These are phyloP conservation scores for Sinonovacula constricta DNA, from an alignment of 1,140 invertebrate species.

Conservation along the genomic window DNA sequence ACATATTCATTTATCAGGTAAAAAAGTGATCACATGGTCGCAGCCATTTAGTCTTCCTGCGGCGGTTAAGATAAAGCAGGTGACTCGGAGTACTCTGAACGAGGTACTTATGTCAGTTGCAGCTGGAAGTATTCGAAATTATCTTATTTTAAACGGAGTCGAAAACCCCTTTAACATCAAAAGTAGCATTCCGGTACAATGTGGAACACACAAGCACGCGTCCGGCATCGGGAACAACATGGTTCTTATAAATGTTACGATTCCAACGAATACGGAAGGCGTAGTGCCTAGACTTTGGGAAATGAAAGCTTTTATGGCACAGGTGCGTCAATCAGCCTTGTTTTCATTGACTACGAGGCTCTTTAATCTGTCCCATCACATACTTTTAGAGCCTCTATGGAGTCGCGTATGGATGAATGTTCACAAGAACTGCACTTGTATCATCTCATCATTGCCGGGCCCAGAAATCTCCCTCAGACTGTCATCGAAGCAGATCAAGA, in stretches of 20 bases:
- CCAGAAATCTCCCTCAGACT: constrained; percentile 77
- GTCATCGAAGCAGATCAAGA: constrained; percentile 78
- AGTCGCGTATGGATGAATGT: constrained; percentile 69
- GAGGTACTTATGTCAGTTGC: constrained; percentile 81
- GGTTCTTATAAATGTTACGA: constrained; percentile 77
- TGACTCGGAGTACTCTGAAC: constrained; percentile 81
- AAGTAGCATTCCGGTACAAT: constrained; percentile 80
- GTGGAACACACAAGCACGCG: constrained; percentile 31
- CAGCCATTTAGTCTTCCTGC: constrained; percentile 77
- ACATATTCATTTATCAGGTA: constrained; percentile 65
- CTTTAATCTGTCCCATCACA: constrained; percentile 61
- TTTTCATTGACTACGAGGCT: constrained; percentile 80
- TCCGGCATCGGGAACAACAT: constrained; percentile 71
- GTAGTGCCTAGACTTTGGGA: constrained; percentile 83
- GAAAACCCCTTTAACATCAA: constrained; percentile 80
- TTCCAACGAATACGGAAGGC: constrained; percentile 81
- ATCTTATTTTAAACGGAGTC: constrained; percentile 64
- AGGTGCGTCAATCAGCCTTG: constrained; percentile 80
- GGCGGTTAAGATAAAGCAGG: constrained; percentile 78
- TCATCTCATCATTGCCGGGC: constrained; percentile 80
- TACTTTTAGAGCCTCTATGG: constrained; percentile 62
- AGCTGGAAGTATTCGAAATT: constrained; percentile 79
- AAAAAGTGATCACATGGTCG: constrained; percentile 79
- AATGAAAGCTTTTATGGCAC: constrained; percentile 79
- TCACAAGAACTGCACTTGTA: constrained; percentile 72